Conservation (phyloP, 2,113 vertebrate genomes). For the Macheiramphus alcinus region DNA sequence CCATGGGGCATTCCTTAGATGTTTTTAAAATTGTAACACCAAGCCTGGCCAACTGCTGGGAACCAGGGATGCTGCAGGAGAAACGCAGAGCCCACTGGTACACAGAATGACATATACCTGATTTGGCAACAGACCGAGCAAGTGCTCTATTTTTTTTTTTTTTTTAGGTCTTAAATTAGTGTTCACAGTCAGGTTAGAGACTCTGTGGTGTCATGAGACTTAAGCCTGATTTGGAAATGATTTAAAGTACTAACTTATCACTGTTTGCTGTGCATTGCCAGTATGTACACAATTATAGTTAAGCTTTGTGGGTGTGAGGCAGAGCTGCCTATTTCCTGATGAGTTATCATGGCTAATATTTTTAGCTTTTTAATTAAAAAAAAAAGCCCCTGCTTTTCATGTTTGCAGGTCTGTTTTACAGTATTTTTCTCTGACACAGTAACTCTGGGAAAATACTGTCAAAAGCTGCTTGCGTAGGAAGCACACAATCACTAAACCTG, state of each 20-base stretch:
- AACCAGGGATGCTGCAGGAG: not conserved
- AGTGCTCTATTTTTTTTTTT: accelerated
- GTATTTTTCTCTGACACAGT: not conserved
- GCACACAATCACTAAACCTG: accelerated
- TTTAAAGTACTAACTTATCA: accelerated
- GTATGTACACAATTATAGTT: accelerated
- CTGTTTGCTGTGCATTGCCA: not conserved
- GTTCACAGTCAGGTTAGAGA: not conserved
- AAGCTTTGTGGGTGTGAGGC: not conserved
- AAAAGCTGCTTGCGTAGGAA: not conserved
- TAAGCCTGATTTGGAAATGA: not conserved
- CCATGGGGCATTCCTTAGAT: not conserved
- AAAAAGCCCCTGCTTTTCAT: not conserved
- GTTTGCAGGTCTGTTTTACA: not conserved
- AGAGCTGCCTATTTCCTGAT: not conserved
- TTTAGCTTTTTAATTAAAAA: not conserved
- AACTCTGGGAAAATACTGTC: not conserved
- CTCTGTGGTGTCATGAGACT: not conserved
- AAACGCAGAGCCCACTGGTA: accelerated
- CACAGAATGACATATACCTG: accelerated
- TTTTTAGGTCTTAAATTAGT: not conserved
- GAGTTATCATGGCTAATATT: accelerated
- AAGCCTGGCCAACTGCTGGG: not conserved
- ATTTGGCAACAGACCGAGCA: accelerated
- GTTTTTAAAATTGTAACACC: not conserved